These are phyloP conservation scores for Amphiduros pacificus DNA, from an alignment of 2,888 invertebrate species.

Conservation along the genomic window DNA sequence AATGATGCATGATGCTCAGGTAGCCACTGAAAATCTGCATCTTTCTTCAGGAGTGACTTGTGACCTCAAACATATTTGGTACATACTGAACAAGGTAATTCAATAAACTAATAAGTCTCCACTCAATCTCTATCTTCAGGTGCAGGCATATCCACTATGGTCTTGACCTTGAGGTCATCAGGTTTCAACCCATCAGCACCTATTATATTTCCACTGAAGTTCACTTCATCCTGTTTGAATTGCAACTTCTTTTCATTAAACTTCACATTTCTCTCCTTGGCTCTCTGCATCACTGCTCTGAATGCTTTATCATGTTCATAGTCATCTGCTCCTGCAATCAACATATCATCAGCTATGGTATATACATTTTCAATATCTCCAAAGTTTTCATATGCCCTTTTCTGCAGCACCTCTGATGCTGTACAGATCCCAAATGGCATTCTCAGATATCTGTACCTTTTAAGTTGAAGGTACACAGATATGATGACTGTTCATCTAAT, in stretches of 20 bases:
- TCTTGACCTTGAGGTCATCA: conserved; percentile 28
- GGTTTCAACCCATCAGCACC: conserved; percentile 17
- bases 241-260: conserved; percentile 14
- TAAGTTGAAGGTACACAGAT: conserved; percentile 3
- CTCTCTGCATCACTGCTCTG: not conserved
- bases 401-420: not conserved
- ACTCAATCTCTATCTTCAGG: conserved; percentile 30
- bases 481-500: not conserved
- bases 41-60: conserved; percentile 21
- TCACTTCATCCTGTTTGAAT: conserved; percentile 5
- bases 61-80: conserved; percentile 17
- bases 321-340: not conserved
- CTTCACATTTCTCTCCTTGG: not conserved
- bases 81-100: conserved; percentile 26
- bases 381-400: not conserved
- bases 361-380: not conserved
- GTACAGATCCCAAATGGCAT: not conserved
- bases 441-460: not conserved
- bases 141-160: conserved; percentile 31
- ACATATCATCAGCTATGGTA: not conserved
- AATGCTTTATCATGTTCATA: conserved; percentile 1
- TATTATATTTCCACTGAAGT: conserved; percentile 4
- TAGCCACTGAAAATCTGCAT: conserved; percentile 25
- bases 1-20: conserved; percentile 19
- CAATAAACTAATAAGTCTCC: conserved; percentile 25